Base-by-base conservation (phyloP, 1,140 invertebrate species). In the Capitella teleta region DNA sequence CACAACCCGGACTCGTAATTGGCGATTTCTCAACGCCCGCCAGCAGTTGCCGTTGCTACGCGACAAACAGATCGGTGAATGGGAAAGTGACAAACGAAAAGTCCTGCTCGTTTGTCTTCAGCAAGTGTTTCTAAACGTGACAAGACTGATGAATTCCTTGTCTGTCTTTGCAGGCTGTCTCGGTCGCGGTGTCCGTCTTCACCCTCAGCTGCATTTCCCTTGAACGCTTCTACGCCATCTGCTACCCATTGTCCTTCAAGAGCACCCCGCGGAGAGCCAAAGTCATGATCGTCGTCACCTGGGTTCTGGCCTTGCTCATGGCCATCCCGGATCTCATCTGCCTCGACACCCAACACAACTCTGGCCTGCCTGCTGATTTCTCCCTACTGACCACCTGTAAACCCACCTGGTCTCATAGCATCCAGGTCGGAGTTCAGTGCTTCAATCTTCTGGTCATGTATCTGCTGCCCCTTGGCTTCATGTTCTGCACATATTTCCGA, bases 151-250 rank as follows among this genome's bases (percentile, higher is more conserved):
- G n/a, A n/a, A n/a, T n/a, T n/a, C n/a, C n/a, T n/a, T n/a, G n/a
- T n/a, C n/a, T 16, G 14, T 40, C 38, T 18, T 40, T 40, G 14
- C 61, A 94, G 89, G 85, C 81, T 18, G 83, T 90, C 4, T 89
- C 87, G 0, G 86, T 93, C 25, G 85, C 83, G 1, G 87, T 93
- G 37, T 91, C 87, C 3, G 84, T 94, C 24, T 71, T 92, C 61
- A 94, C 89, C 2, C 71, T 94, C 57, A 88, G 86, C 1, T 88
- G 86, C 69, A 93, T 93, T 61, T 88, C 87, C 0, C 77, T 92
- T 47, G 88, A 94, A 70, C 79, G 88, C 56, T 93, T 87, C 86
- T 90, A 90, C 68, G 89, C 88, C 49, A 91, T 94, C 64, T 91
- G 87, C 70, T 85, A 84, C 68, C 88, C 88, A 14, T 77, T 94